phyloP scores from a whole-genome alignment of 2,797 vertebrate genomes.

The Psittacula echo region DNA sequence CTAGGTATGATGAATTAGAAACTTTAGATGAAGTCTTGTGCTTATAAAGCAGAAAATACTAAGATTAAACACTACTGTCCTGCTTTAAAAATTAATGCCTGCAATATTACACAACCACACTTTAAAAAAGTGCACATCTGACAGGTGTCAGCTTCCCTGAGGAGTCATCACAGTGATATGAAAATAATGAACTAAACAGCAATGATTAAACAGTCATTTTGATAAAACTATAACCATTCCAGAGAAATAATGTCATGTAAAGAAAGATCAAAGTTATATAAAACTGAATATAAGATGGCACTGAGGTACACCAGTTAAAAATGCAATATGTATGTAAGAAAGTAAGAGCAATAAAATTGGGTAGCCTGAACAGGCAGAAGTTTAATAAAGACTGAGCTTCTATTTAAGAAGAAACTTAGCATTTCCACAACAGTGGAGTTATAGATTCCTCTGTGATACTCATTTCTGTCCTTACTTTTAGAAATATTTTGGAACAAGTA shows the following conservation, averaged over 20 bases:
- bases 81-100: slow-evolving; percentile 15
- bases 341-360: not conserved
- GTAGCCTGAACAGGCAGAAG: not conserved
- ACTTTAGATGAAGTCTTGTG: not conserved
- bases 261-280: slow-evolving; percentile 24
- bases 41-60: slow-evolving; percentile 22
- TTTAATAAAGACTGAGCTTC: not conserved
- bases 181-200: slow-evolving; percentile 31
- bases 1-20: not conserved
- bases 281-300: not conserved
- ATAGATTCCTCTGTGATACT: not conserved
- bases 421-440: not conserved
- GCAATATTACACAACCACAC: not conserved
- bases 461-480: not conserved
- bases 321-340: not conserved
- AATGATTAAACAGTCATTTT: slow-evolving; percentile 44
- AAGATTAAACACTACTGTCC: not conserved
- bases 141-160: not conserved
- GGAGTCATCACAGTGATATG: not conserved
- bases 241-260: not conserved
- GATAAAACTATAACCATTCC: not conserved
- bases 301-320: not conserved
- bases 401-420: not conserved
- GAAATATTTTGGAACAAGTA: not conserved
- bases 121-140: not conserved